Evolutionary conservation across 37 sponge, comb jelly and placozoan genomes (phyloP), one percentile per base, ranked within the genome.

Genomic region (Crambe crambe): DNA sequence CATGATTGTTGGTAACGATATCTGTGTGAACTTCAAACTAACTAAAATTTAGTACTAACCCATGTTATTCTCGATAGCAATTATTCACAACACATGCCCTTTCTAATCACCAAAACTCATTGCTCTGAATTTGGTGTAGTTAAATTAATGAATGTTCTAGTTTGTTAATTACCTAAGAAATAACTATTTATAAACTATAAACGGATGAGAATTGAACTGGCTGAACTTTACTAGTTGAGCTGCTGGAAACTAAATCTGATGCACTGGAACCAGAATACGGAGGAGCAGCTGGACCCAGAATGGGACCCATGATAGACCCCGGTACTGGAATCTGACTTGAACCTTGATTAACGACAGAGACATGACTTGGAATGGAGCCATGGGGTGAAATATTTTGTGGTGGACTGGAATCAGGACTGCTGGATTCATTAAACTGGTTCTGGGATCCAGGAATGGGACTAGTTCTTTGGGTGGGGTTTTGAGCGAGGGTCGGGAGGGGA

Each of bases 191-290:
- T 30, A 29, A 65, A 65, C 66, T 65, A 34, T 29, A 65, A 65
- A 65, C 15, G 25, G 66, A 34, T 26, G 66, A 65, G 30, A 65
- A 65, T 65, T 26, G 66, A 65, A 65, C 66, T 30, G 31, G 30
- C 30, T 26, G 66, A 29, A 65, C 31, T 34, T 5, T 5, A 31
- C 12, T 9, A 31, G 66, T 20, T 65, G 10, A 3, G 27, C 30
- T 30, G 30, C 30, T 32, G 5, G 61, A 60, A 30, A 30, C 31
- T 9, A 30, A 31, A 31, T 65, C 66, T 65, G 66, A 65, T 65
- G 12, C 66, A 65, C 35, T 65, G 71, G 71, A 70, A 70, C n/a
- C 56, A 56, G 74, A 56, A 42, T 73, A 73, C 6, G 74, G 74
- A 32, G 74, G 74, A 56, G 74, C 54, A 32, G 56, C 56, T 54